Percentiles rank a stretch among this genome's conserved stretches.
Conservation (phyloP, 2,888 invertebrate genomes). For the Leucophenga maculata region DNA sequence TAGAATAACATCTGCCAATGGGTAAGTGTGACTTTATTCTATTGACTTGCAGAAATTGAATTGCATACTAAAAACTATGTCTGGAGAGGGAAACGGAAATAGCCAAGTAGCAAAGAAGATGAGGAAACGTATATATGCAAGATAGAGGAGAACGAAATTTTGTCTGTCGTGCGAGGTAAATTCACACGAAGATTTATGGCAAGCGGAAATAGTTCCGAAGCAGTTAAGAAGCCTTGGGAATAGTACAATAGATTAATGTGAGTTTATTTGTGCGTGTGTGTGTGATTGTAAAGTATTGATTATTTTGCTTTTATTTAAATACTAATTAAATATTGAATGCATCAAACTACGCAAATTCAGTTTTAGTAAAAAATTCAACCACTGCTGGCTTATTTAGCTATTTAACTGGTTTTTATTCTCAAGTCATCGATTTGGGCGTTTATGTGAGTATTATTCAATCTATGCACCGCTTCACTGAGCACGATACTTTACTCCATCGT, state of each 20-base stretch:
- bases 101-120: background rate
- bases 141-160: background rate
- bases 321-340: slow-evolving; percentile 21
- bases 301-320: slow-evolving; percentile 23
- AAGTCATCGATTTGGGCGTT: background rate
- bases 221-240: background rate
- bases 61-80: slow-evolving; percentile 6
- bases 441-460: background rate
- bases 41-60: slow-evolving; percentile 2
- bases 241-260: slow-evolving; percentile 2
- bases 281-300: background rate
- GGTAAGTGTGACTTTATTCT: background rate
- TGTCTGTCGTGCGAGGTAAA: slow-evolving; percentile 8
- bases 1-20: background rate
- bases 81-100: background rate
- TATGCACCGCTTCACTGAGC: slow-evolving; percentile 7
- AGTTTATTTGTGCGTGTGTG: background rate
- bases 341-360: slow-evolving; percentile 4
- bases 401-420: background rate
- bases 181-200: slow-evolving; percentile 39
- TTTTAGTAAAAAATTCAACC: background rate
- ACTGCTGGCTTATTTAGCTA: background rate
- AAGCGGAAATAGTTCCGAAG: slow-evolving; percentile 42
- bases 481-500: background rate
- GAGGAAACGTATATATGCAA: background rate